phyloP scores from a whole-genome alignment of 2,888 invertebrate species.

The Apodemia duryi region DNA sequence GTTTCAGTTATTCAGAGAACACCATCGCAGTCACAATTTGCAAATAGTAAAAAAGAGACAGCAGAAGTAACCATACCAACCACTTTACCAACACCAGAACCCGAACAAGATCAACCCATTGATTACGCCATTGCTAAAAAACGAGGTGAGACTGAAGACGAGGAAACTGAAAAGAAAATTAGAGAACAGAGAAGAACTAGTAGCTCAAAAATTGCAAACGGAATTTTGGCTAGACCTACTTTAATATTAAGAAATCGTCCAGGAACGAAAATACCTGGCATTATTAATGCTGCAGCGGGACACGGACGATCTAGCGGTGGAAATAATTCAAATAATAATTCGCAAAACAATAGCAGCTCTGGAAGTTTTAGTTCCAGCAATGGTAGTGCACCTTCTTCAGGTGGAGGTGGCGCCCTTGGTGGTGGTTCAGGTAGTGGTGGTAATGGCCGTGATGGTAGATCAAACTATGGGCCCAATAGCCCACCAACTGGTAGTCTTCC shows the following conservation, averaged over 20 bases:
- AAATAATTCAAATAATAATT: constrained; percentile 71
- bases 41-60: constrained; percentile 68
- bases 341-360: constrained; percentile 71
- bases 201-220: constrained; percentile 82
- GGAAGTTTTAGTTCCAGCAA: constrained; percentile 78
- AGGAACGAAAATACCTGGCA: constrained; percentile 81
- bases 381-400: constrained; percentile 77
- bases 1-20: constrained; percentile 92
- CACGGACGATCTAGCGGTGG: constrained; percentile 86
- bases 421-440: constrained; percentile 88
- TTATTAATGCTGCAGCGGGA: constrained; percentile 87
- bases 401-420: constrained; percentile 81
- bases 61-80: constrained; percentile 73
- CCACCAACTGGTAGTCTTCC: constrained; percentile 92
- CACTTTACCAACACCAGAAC: constrained; percentile 75
- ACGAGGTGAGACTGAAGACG: constrained; percentile 83
- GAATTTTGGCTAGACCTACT: constrained; percentile 72
- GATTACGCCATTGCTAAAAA: constrained; percentile 93
- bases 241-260: constrained; percentile 78
- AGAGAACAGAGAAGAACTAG: constrained; percentile 84
- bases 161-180: constrained; percentile 83
- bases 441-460: constrained; percentile 88
- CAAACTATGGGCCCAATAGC: constrained; percentile 92
- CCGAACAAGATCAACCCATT: constrained; percentile 92
- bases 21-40: constrained; percentile 78